Conservation (phyloP, 2,888 invertebrate genomes). For the Pogonocherus hispidulus region DNA sequence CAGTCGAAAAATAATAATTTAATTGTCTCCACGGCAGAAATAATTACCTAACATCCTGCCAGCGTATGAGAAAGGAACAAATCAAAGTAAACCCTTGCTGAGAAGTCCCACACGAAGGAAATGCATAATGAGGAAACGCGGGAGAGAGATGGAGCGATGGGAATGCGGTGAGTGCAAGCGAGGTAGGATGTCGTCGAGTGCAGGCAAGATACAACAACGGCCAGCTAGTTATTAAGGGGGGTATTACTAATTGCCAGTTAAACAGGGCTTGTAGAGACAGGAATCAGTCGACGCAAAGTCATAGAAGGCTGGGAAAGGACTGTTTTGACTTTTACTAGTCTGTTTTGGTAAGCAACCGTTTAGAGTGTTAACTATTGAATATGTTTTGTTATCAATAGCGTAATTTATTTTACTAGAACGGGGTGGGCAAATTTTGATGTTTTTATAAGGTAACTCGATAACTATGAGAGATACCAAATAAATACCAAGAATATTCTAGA, state of each 20-base stretch:
- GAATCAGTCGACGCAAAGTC: conserved; percentile 43
- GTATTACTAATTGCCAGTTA: conserved; percentile 59
- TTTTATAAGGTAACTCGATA: too few species aligned
- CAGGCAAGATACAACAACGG: conserved; percentile 6
- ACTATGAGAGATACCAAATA: too few species aligned
- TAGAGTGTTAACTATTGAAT: too few species aligned
- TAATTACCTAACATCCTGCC: conserved; percentile 61
- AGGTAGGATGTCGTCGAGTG: conserved; percentile 46
- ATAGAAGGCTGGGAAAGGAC: conserved; percentile 19
- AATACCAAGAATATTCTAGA: too few species aligned
- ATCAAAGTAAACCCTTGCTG: conserved; percentile 64
- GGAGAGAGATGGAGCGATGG: conserved; percentile 57
- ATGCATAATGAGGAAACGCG: conserved; percentile 67
- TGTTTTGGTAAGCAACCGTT: too few species aligned
- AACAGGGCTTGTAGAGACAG: conserved; percentile 53
- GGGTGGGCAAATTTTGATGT: too few species aligned
- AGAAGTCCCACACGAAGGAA: conserved; percentile 65
- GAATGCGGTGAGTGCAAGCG: conserved; percentile 44
- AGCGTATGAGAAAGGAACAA: conserved; percentile 63
- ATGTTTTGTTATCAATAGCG: too few species aligned
- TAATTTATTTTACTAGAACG: too few species aligned
- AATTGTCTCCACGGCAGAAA: conserved; percentile 35
- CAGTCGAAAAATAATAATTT: neutral
- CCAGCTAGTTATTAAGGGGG: conserved; percentile 55
- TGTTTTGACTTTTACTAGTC: neutral